A percentile compares a stretch with the other conserved stretches of the same genome.
These are phyloP conservation scores for Apis laboriosa DNA, from an alignment of 1,140 invertebrate genomes.

Conservation along the genomic window DNA sequence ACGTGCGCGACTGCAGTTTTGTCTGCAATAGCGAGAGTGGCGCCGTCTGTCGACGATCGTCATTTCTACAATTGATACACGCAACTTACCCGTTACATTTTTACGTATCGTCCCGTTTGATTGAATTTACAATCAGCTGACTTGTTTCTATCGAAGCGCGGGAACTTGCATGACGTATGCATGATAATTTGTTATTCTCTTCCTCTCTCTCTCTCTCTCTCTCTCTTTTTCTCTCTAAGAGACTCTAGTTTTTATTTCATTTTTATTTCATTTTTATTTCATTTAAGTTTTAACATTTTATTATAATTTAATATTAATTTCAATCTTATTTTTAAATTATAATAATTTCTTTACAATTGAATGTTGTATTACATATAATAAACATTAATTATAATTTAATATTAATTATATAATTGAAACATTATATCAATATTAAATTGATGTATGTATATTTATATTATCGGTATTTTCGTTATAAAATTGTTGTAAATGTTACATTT, in stretches of 20 bases:
- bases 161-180: neutral
- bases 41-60: conserved; percentile 14
- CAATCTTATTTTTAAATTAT: neutral
- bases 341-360: neutral
- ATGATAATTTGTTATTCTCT: neutral
- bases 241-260: neutral
- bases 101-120: neutral
- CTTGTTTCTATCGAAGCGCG: neutral
- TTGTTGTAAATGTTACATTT: neutral
- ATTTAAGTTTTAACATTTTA: neutral
- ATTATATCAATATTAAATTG: no score
- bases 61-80: neutral
- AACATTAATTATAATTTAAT: no score
- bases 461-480: neutral
- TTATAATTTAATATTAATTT: neutral
- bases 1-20: conserved; percentile 31
- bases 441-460: neutral
- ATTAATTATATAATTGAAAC: no score
- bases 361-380: no score
- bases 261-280: no score
- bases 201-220: neutral
- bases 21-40: conserved; percentile 14
- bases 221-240: no score
- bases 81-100: no score
- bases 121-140: neutral